phyloP scores from a whole-genome alignment of 2,797 vertebrate genomes.

The Macropodus opercularis region DNA sequence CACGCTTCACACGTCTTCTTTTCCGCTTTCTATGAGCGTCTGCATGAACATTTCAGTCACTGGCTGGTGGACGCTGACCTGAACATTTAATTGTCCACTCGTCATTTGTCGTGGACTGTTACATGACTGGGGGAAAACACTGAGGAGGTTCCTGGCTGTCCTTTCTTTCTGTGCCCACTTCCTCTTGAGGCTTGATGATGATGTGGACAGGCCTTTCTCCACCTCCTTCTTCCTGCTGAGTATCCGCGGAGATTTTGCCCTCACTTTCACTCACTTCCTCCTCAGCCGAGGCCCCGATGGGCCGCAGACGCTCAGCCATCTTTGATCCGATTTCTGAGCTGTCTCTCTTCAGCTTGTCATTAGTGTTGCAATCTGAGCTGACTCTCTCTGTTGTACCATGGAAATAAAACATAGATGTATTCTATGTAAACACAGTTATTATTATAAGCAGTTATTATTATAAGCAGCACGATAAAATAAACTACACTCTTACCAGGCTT shows the following conservation, averaged over 20 bases:
- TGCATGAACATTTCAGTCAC: not conserved
- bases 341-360: slow-evolving; percentile 74
- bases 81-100: slow-evolving; percentile 25
- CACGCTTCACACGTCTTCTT: slow-evolving; percentile 1
- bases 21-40: too few relatives aligned
- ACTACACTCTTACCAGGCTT: slow-evolving; percentile 60
- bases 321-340: slow-evolving; percentile 58
- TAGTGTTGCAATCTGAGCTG: slow-evolving; percentile 57
- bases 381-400: slow-evolving; percentile 62
- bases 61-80: slow-evolving; percentile 1
- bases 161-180: slow-evolving; percentile 55
- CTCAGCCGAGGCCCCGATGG: slow-evolving; percentile 79
- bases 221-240: slow-evolving; percentile 46
- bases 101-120: slow-evolving; percentile 28
- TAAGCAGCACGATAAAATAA: not conserved
- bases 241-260: slow-evolving; percentile 39
- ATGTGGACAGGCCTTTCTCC: slow-evolving; percentile 79
- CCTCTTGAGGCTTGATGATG: slow-evolving; percentile 77
- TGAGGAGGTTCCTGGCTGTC: slow-evolving; percentile 60
- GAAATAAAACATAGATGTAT: slow-evolving; percentile 25
- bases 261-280: slow-evolving; percentile 66
- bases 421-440: not conserved
- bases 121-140: slow-evolving; percentile 72
- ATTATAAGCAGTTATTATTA: not conserved
- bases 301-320: slow-evolving; percentile 75